Evolutionary conservation across 2,113 vertebrate genomes (phyloP).

Genomic region (human (Homo sapiens)): DNA sequence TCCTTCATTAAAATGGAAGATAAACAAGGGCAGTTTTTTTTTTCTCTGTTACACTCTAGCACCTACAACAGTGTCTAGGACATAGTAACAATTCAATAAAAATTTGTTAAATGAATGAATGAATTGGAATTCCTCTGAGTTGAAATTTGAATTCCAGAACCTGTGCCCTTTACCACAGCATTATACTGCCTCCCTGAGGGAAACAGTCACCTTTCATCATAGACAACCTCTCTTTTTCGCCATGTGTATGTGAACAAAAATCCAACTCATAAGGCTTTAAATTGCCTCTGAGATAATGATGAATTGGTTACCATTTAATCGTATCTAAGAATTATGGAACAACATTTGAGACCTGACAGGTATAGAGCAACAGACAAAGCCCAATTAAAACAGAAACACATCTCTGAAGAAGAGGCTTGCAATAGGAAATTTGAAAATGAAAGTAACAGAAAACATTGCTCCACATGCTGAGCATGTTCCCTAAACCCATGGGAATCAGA

Average conservation of each 20-base stretch:
- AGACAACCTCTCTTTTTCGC: background rate
- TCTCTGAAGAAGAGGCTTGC: background rate
- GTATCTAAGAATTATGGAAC: slow-evolving; percentile 63
- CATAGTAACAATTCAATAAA: background rate
- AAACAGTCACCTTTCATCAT: background rate
- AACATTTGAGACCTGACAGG: slow-evolving; percentile 70
- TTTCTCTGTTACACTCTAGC: background rate
- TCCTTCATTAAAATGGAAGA: background rate
- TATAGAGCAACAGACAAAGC: slow-evolving; percentile 62
- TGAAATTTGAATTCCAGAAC: background rate
- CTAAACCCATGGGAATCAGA: background rate
- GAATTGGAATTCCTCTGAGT: background rate
- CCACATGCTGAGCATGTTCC: background rate
- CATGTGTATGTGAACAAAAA: background rate
- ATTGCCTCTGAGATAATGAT: slow-evolving; percentile 55
- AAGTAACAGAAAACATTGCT: background rate
- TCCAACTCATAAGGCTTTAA: slow-evolving; percentile 24
- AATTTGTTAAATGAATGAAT: background rate
- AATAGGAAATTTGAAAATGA: slow-evolving; percentile 24
- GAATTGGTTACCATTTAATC: slow-evolving; percentile 71
- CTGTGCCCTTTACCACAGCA: background rate
- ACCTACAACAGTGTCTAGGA: background rate
- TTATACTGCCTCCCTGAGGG: background rate
- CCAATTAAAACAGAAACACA: slow-evolving; percentile 61
- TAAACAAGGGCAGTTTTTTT: background rate